Conservation (phyloP, 2,888 invertebrate genomes). For the Ormyrus pomaceus region DNA sequence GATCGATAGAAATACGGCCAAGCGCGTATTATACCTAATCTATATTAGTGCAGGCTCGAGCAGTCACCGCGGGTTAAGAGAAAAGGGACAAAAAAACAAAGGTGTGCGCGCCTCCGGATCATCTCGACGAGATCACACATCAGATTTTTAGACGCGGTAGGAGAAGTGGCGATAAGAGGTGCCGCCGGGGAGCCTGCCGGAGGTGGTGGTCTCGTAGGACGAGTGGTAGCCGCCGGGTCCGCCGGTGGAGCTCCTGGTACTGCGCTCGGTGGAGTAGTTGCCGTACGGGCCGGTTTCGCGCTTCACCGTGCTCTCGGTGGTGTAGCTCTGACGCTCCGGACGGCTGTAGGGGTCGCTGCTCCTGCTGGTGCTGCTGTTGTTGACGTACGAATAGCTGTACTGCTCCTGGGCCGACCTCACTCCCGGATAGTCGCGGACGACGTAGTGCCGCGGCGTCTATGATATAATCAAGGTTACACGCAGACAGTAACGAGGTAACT, state of each 20-base stretch:
- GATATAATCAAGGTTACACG: no score
- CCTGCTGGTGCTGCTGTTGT: slow-evolving; percentile 78
- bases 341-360: slow-evolving; percentile 78
- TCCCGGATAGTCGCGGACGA: slow-evolving; percentile 85
- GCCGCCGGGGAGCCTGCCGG: slow-evolving; percentile 90
- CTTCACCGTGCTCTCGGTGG: slow-evolving; percentile 83
- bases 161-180: slow-evolving; percentile 90
- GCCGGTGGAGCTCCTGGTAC: slow-evolving; percentile 80
- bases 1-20: no score
- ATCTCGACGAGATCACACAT: slow-evolving; percentile 3
- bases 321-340: slow-evolving; percentile 83
- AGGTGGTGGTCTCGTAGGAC: slow-evolving; percentile 86
- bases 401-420: slow-evolving; percentile 83
- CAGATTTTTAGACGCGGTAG: slow-evolving; percentile 85
- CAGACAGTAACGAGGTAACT: no score
- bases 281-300: slow-evolving; percentile 84
- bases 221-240: slow-evolving; percentile 86
- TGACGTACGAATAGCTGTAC: slow-evolving; percentile 90
- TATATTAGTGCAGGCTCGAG: no score
- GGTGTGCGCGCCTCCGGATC: background rate
- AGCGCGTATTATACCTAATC: no score
- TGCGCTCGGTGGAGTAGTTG: slow-evolving; percentile 84
- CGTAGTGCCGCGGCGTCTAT: slow-evolving; percentile 91
- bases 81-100: background rate
- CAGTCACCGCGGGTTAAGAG: background rate